Evolutionary conservation across 2,797 vertebrate species (phyloP).

Genomic region (Allobates femoralis): DNA sequence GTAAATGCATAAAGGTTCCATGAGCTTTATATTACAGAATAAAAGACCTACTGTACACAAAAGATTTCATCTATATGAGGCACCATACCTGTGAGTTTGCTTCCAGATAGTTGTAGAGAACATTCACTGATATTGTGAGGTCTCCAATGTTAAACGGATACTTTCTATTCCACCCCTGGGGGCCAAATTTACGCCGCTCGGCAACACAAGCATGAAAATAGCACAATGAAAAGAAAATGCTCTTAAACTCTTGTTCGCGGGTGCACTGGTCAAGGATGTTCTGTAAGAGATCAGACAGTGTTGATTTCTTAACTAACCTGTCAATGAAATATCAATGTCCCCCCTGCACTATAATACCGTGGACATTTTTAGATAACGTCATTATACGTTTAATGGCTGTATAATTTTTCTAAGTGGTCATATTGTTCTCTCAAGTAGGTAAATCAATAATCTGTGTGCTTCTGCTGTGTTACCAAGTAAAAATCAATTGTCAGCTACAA

Average conservation of each 20-base stretch:
- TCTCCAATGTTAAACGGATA: conserved; percentile 82
- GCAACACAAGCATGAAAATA: conserved; percentile 83
- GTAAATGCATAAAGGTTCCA: not conserved
- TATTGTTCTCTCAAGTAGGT: conserved; percentile 5
- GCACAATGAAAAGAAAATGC: conserved; percentile 81
- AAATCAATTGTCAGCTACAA: conserved; percentile 46
- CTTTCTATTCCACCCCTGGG: conserved; percentile 83
- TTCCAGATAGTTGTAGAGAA: conserved; percentile 82
- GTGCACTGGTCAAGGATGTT: conserved; percentile 84
- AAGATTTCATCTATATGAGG: not conserved
- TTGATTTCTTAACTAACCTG: conserved; percentile 25
- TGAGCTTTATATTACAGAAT: not conserved
- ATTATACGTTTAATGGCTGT: conserved; percentile 21
- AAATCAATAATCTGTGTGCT: conserved; percentile 51
- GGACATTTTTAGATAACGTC: not conserved
- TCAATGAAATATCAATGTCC: conserved; percentile 27
- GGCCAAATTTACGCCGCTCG: conserved; percentile 80
- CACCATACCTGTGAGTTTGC: conserved; percentile 77
- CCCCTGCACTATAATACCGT: conserved; percentile 4
- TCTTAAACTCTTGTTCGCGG: conserved; percentile 86
- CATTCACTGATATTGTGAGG: conserved; percentile 78
- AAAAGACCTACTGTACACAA: conserved; percentile 1
- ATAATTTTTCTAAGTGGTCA: conserved; percentile 23
- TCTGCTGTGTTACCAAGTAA: conserved; percentile 4
- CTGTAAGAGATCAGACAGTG: conserved; percentile 64